A percentile compares a stretch with the other conserved stretches of the same genome.
Conservation (phyloP, 1,140 invertebrate species). For the Trichonephila clavata region DNA sequence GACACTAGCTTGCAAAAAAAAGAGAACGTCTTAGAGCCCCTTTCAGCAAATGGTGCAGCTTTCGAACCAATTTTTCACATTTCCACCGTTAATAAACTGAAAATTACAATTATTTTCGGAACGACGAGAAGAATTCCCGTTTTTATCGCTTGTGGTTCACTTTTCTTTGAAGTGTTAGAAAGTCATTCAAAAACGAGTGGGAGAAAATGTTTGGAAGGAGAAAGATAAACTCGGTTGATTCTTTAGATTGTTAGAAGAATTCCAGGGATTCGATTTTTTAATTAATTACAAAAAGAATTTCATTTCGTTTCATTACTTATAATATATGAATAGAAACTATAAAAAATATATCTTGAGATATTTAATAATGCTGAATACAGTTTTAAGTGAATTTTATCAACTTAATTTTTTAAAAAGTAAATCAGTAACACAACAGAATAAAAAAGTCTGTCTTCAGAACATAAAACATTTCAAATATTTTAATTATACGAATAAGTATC, state of each 20-base stretch:
- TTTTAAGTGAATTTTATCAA: no score
- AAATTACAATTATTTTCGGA: slow-evolving; percentile 26
- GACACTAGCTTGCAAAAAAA: background rate
- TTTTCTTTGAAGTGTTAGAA: background rate
- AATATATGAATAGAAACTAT: no score
- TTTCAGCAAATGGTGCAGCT: slow-evolving; percentile 17
- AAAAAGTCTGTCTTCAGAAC: no score
- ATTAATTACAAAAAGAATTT: no score
- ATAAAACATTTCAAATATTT: no score
- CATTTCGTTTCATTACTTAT: no score
- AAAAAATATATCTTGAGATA: no score
- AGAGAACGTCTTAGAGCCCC: background rate
- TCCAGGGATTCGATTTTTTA: no score
- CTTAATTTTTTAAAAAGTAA: no score
- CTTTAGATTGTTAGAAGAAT: background rate
- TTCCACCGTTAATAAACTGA: slow-evolving; percentile 32
- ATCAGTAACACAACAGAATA: no score
- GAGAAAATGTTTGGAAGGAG: background rate
- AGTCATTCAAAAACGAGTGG: background rate
- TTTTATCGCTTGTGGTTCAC: background rate
- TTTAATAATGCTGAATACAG: no score
- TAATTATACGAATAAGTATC: no score
- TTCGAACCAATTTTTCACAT: slow-evolving; percentile 31
- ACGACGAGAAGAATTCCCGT: background rate
- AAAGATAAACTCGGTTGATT: background rate